Conservation (phyloP, 2,113 vertebrate genomes). For the Neopipo cinnamomea region DNA sequence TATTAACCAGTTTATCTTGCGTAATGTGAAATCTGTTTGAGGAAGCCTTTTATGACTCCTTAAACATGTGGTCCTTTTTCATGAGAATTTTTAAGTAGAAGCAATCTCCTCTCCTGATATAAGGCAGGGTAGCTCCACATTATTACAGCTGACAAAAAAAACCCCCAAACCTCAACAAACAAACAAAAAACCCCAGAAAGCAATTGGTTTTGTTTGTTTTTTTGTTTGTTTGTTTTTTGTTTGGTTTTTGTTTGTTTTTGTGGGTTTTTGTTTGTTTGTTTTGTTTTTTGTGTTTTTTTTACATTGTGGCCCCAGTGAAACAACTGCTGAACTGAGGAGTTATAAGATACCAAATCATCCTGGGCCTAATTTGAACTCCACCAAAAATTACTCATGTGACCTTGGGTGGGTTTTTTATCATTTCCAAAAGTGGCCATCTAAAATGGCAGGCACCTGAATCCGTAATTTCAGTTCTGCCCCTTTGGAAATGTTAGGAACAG, state of each 20-base stretch:
- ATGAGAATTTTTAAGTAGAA: neutral
- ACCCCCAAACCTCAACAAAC: fast-evolving
- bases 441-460: neutral
- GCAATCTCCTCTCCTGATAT: fast-evolving
- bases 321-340: neutral
- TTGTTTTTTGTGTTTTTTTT: neutral
- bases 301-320: neutral
- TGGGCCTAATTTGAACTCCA: neutral
- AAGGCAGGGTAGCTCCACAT: neutral
- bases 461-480: neutral
- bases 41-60: neutral
- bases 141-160: neutral
- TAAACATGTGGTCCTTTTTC: neutral
- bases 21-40: neutral
- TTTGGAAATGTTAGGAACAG: neutral
- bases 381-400: neutral
- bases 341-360: neutral
- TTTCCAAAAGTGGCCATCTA: neutral
- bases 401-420: neutral
- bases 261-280: too few species aligned
- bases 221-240: neutral
- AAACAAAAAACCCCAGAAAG: too few species aligned
- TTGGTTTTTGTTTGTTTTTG: too few species aligned
- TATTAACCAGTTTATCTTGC: neutral
- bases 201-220: neutral